Conservation (phyloP, 2,888 invertebrate species). For the Nudaria mundana region DNA sequence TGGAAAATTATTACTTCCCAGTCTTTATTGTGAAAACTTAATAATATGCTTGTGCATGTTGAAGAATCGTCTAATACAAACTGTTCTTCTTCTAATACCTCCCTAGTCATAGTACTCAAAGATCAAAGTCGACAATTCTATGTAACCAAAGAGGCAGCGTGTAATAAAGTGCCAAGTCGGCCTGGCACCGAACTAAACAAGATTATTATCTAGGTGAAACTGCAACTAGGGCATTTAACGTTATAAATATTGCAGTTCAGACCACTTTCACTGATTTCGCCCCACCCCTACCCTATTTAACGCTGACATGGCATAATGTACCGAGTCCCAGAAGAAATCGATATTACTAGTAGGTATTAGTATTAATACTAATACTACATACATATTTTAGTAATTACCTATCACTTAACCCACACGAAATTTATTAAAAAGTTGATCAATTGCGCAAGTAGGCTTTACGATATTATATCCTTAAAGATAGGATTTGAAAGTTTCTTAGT, state of each 20-base stretch:
- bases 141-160: conserved; percentile 30
- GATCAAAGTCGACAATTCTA: conserved; percentile 54
- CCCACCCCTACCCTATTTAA: too few species aligned
- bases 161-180: conserved; percentile 58
- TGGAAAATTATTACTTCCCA: too few species aligned
- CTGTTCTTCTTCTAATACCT: too few species aligned
- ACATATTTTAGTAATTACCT: too few species aligned
- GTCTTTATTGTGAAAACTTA: too few species aligned
- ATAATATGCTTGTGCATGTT: too few species aligned
- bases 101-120: conserved; percentile 43
- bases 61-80: too few species aligned
- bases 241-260: conserved; percentile 34
- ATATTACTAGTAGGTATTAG: too few species aligned
- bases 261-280: conserved; percentile 60
- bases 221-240: conserved; percentile 50
- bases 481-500: background rate
- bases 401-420: conserved; percentile 5
- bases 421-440: conserved; percentile 5
- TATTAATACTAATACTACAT: too few species aligned
- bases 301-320: too few species aligned
- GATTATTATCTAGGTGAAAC: conserved; percentile 64
- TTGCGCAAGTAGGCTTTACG: background rate
- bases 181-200: conserved; percentile 52
- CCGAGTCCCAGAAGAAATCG: too few species aligned
- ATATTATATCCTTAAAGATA: background rate